Conservation (phyloP, 1,140 invertebrate genomes). For the Chironomus striatipennis region DNA sequence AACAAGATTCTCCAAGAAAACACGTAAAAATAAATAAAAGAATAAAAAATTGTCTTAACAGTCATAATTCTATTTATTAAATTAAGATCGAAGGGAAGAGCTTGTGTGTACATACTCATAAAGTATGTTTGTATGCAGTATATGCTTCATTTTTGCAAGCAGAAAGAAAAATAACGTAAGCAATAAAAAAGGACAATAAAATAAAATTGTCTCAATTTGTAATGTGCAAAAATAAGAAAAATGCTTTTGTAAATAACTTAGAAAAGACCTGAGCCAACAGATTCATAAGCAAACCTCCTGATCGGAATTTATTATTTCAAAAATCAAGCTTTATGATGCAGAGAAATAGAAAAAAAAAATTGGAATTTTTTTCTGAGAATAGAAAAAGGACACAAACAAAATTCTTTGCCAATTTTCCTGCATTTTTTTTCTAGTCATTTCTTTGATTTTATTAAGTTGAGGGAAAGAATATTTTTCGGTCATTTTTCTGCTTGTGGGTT, state of each 20-base stretch:
- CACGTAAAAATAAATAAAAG: too few relatives aligned
- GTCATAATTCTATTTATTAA: too few relatives aligned
- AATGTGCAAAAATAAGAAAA: constrained; percentile 3
- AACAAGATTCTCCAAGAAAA: too few relatives aligned
- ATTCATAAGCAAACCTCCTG: background rate
- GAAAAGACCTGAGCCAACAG: constrained; percentile 11
- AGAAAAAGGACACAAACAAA: background rate
- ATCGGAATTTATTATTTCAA: constrained; percentile 18
- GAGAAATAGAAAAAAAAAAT: background rate
- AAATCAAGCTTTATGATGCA: constrained; percentile 15
- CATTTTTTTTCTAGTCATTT: too few relatives aligned
- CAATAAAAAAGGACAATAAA: constrained; percentile 14
- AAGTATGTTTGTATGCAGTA: too few relatives aligned
- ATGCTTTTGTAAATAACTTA: constrained; percentile 20
- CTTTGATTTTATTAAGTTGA: background rate
- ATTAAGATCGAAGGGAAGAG: too few relatives aligned
- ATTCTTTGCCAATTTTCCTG: constrained; percentile 1
- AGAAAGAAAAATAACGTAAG: background rate
- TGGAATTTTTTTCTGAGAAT: too few relatives aligned
- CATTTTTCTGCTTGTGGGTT: constrained; percentile 1
- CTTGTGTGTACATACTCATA: too few relatives aligned
- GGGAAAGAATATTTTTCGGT: background rate
- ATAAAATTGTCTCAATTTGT: constrained; percentile 24
- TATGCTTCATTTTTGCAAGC: too few relatives aligned
- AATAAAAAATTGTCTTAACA: too few relatives aligned